Evolutionary conservation across 2,797 vertebrate species (phyloP).

Genomic region (Hydrolagus colliei): DNA sequence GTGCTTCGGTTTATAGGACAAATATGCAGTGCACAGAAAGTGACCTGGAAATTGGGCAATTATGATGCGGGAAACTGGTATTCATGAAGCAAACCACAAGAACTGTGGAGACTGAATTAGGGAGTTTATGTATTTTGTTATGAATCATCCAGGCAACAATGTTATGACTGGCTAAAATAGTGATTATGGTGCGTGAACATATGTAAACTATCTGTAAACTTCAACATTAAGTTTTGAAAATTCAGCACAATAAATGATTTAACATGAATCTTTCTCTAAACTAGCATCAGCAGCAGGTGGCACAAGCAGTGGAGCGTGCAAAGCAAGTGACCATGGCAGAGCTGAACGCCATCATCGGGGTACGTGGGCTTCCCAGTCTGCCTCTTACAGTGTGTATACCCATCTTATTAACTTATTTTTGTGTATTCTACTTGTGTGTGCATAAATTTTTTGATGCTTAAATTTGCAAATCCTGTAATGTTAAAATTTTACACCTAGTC

Average conservation of each 20-base stretch:
- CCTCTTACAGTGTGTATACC: constrained; percentile 89
- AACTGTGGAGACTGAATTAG: no score
- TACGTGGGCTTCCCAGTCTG: constrained; percentile 92
- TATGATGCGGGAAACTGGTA: no score
- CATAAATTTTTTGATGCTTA: background rate
- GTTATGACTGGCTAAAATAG: no score
- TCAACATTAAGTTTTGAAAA: background rate
- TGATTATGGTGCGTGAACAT: no score
- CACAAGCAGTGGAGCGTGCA: constrained; percentile 89
- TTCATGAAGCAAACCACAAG: no score
- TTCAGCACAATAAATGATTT: constrained; percentile 2
- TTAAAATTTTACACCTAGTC: background rate
- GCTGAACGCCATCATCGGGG: constrained; percentile 93
- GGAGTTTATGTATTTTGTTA: no score
- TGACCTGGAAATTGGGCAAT: no score
- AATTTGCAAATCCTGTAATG: background rate
- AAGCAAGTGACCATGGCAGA: constrained; percentile 98
- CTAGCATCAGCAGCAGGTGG: constrained; percentile 94
- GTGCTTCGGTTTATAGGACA: no score
- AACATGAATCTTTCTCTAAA: constrained; percentile 23
- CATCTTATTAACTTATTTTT: constrained; percentile 59
- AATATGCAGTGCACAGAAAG: no score
- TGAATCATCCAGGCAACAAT: no score
- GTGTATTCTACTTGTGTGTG: background rate
- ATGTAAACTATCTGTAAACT: background rate